These are phyloP conservation scores for Lucilia sericata DNA, from an alignment of 1,140 invertebrate genomes.

Conservation along the genomic window DNA sequence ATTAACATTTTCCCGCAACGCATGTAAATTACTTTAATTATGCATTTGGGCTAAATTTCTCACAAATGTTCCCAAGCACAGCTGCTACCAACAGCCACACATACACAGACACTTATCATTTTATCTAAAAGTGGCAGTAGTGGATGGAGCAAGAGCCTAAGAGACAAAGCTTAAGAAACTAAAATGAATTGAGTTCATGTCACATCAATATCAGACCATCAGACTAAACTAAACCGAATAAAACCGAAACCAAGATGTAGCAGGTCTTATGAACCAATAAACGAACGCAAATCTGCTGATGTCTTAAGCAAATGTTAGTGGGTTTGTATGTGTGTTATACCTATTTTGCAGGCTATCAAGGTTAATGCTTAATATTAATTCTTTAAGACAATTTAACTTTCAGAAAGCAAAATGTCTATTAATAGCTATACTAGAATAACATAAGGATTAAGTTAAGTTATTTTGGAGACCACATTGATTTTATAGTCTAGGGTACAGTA, in stretches of 20 bases:
- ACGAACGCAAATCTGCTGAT: not conserved
- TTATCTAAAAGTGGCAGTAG: not conserved
- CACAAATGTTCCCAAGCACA: not conserved
- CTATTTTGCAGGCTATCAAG: constrained; percentile 10
- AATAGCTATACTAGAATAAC: too few relatives aligned
- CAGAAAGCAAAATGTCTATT: not conserved
- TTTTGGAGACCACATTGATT: too few relatives aligned
- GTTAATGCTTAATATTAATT: constrained; percentile 1
- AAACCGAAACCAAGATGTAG: not conserved
- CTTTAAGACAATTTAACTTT: constrained; percentile 5
- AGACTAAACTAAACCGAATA: not conserved
- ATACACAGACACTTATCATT: not conserved
- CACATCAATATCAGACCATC: not conserved
- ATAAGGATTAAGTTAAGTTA: too few relatives aligned
- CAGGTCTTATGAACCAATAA: too few relatives aligned
- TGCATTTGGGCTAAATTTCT: constrained; percentile 29
- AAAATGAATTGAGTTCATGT: not conserved
- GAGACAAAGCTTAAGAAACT: not conserved
- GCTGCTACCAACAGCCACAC: not conserved
- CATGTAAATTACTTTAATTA: constrained; percentile 29
- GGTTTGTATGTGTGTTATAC: not conserved
- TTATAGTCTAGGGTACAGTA: too few relatives aligned
- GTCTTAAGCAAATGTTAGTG: not conserved
- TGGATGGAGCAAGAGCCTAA: not conserved
- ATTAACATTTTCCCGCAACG: constrained; percentile 22